phyloP scores from a whole-genome alignment of 2,113 vertebrate species.

The Pristiophorus japonicus region DNA sequence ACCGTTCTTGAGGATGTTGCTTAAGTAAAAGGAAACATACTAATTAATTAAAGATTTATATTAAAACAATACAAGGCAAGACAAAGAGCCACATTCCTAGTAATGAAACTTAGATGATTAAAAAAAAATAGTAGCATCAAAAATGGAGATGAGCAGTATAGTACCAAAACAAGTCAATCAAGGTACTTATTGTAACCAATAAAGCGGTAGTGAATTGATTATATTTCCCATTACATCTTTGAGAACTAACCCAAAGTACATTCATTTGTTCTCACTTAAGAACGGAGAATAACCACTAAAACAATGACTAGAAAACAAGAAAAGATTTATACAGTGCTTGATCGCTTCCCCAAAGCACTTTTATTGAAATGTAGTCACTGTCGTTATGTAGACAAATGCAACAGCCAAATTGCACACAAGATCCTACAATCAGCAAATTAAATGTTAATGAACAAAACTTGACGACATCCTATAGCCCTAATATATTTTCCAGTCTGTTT shows the following conservation, averaged over 20 bases:
- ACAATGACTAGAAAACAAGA: not conserved
- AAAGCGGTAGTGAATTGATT: not conserved
- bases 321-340: not conserved
- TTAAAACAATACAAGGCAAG: not conserved
- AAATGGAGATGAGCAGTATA: not conserved
- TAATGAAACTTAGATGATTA: not conserved
- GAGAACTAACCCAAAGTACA: not conserved
- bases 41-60: not conserved
- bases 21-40: slow-evolving; percentile 48
- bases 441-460: not conserved
- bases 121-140: not conserved
- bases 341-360: not conserved
- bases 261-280: not conserved
- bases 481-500: not conserved
- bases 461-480: no score
- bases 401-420: not conserved
- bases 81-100: not conserved
- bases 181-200: not conserved
- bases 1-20: slow-evolving; percentile 87
- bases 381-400: not conserved
- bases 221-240: not conserved
- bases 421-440: not conserved
- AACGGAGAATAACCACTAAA: not conserved
- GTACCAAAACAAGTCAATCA: not conserved
- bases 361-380: not conserved